Conservation (phyloP, 2,113 vertebrate genomes). For the Pleuronectes platessa region DNA sequence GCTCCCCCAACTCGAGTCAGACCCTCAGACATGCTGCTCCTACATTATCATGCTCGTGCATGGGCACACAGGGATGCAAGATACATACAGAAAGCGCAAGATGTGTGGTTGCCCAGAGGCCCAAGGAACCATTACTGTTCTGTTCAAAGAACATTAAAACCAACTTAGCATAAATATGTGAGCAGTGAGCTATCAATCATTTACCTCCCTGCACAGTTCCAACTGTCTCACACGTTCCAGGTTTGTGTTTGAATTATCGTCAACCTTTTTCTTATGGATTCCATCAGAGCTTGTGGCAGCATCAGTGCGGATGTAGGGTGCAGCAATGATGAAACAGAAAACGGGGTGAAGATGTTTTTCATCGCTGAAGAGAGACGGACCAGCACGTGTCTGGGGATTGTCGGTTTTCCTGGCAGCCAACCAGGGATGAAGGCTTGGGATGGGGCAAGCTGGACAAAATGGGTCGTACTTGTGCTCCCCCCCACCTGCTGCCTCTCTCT, state of each 20-base stretch:
- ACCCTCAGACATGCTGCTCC: constrained; percentile 35
- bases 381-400: constrained; percentile 43
- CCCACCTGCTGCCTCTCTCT: constrained; percentile 5
- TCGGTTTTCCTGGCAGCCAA: constrained; percentile 58
- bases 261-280: constrained; percentile 36
- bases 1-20: constrained; percentile 33
- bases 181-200: constrained; percentile 68
- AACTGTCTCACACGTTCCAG: constrained; percentile 56
- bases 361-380: constrained; percentile 37
- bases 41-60: constrained; percentile 47
- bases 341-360: constrained; percentile 16
- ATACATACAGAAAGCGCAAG: constrained; percentile 42
- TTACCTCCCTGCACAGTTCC: constrained; percentile 51
- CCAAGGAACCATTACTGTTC: constrained; percentile 53
- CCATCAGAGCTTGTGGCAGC: constrained; percentile 33
- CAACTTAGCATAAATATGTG: constrained; percentile 63
- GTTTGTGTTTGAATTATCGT: constrained; percentile 43
- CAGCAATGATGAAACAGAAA: constrained; percentile 34
- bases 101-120: constrained; percentile 41
- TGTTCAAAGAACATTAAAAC: constrained; percentile 53
- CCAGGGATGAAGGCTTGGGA: constrained; percentile 47
- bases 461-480: not conserved
- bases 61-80: constrained; percentile 31
- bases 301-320: constrained; percentile 28
- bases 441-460: constrained; percentile 54